A percentile compares a stretch with the other conserved stretches of the same genome.
Conservation (phyloP, 2,113 vertebrate species). For the Melanostigma gelatinosum region DNA sequence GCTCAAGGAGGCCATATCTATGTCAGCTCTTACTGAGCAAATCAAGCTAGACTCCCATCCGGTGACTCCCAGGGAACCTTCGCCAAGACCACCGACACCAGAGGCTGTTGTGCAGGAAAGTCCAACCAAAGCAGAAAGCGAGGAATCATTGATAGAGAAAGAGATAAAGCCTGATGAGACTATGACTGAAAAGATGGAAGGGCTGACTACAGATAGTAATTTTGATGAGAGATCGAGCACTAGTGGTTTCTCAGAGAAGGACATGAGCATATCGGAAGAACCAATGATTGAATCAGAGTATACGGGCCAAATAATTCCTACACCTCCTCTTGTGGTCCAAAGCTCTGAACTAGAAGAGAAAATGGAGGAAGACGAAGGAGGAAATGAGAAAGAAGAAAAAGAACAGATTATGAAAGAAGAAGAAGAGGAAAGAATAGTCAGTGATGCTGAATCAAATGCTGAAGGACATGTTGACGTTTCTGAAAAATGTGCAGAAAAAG, state of each 20-base stretch:
- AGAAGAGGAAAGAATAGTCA: slow-evolving; percentile 41
- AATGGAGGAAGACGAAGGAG: slow-evolving; percentile 64
- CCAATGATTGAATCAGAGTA: slow-evolving; percentile 71
- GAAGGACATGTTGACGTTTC: slow-evolving; percentile 46
- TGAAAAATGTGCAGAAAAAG: slow-evolving; percentile 48
- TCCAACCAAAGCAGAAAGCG: slow-evolving; percentile 70
- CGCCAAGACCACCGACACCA: slow-evolving; percentile 69
- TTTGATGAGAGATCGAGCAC: slow-evolving; percentile 77
- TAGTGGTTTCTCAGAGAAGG: slow-evolving; percentile 77
- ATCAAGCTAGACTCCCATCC: slow-evolving; percentile 83
- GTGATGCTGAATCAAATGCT: slow-evolving; percentile 44
- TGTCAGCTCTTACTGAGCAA: slow-evolving; percentile 90
- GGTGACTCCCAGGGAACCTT: slow-evolving; percentile 69
- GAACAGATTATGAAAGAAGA: slow-evolving; percentile 70
- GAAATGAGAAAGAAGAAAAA: slow-evolving; percentile 49
- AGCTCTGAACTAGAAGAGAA: slow-evolving; percentile 67
- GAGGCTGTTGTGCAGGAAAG: slow-evolving; percentile 63
- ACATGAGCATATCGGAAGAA: slow-evolving; percentile 80
- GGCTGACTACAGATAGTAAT: slow-evolving; percentile 66
- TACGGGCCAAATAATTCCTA: slow-evolving; percentile 54
- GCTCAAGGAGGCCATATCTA: slow-evolving; percentile 92
- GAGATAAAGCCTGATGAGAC: slow-evolving; percentile 67
- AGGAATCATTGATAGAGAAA: slow-evolving; percentile 69
- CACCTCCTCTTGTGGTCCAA: slow-evolving; percentile 57
- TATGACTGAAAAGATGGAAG: slow-evolving; percentile 69